Evolutionary conservation across 2,888 invertebrate species (phyloP).

Genomic region (Amitus sp.): DNA sequence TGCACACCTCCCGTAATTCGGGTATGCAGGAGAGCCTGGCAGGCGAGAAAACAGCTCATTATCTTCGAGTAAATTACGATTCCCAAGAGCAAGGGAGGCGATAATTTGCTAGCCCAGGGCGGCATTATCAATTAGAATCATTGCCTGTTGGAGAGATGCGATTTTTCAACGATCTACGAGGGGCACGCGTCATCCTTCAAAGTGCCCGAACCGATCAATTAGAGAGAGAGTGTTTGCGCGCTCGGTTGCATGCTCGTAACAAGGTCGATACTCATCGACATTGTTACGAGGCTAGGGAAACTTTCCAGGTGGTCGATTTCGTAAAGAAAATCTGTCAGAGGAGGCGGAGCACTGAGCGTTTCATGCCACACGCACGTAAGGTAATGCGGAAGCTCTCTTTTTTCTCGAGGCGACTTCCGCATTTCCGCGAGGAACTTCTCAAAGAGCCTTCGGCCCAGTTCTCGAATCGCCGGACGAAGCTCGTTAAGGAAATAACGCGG

Average conservation of each 20-base stretch:
- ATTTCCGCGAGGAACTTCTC: conserved; percentile 27
- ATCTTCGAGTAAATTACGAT: conserved; percentile 22
- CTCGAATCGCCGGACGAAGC: background rate
- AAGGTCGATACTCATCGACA: conserved; percentile 21
- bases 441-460: background rate
- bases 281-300: conserved; percentile 29
- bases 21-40: too few relatives aligned
- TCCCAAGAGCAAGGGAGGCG: conserved; percentile 16
- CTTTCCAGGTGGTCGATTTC: conserved; percentile 25
- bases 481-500: background rate
- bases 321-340: conserved; percentile 26
- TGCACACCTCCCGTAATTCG: too few relatives aligned
- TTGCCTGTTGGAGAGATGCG: background rate
- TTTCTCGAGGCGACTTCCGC: conserved; percentile 33
- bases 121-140: conserved; percentile 14
- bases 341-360: conserved; percentile 23
- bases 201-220: background rate
- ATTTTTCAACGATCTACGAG: background rate
- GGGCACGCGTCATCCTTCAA: background rate
- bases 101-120: conserved; percentile 16
- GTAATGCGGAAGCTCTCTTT: conserved; percentile 44
- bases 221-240: background rate
- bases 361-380: conserved; percentile 40
- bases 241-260: background rate
- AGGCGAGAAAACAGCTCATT: conserved; percentile 30